A percentile compares a stretch with the other conserved stretches of the same genome.
These are phyloP conservation scores for Zhengitettix transpicula DNA, from an alignment of 2,888 invertebrate species.

Conservation along the genomic window DNA sequence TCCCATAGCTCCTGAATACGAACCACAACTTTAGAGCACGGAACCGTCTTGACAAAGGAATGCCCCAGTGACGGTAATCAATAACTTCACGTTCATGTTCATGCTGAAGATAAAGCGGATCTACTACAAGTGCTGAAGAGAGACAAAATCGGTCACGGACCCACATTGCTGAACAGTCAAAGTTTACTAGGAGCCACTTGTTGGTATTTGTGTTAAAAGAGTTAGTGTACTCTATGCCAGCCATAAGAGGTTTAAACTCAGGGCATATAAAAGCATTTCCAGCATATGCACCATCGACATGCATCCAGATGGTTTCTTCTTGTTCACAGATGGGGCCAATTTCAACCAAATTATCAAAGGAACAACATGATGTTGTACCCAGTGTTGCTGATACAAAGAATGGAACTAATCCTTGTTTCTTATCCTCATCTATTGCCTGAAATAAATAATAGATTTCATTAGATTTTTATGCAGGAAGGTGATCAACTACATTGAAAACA, in stretches of 20 bases:
- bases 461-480: neutral
- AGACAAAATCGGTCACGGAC: constrained; percentile 53
- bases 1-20: constrained; percentile 63
- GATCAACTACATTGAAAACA: neutral
- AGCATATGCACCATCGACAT: constrained; percentile 77
- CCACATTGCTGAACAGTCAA: constrained; percentile 77
- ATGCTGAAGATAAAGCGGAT: constrained; percentile 72
- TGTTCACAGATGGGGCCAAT: constrained; percentile 54
- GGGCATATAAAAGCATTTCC: constrained; percentile 76
- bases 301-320: constrained; percentile 57
- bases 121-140: constrained; percentile 69
- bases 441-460: neutral
- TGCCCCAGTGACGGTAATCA: constrained; percentile 70
- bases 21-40: constrained; percentile 80
- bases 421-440: constrained; percentile 49
- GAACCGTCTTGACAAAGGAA: constrained; percentile 70
- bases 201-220: constrained; percentile 82
- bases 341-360: constrained; percentile 66
- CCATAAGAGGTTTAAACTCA: constrained; percentile 49
- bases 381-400: constrained; percentile 70
- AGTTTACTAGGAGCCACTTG: constrained; percentile 72
- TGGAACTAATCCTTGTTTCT: constrained; percentile 55
- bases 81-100: constrained; percentile 54
- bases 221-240: constrained; percentile 56
- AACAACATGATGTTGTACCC: constrained; percentile 69